A percentile compares a stretch with the other conserved stretches of the same genome.
phyloP scores from a whole-genome alignment of 2,113 vertebrate genomes.

The Apteryx owenii region DNA sequence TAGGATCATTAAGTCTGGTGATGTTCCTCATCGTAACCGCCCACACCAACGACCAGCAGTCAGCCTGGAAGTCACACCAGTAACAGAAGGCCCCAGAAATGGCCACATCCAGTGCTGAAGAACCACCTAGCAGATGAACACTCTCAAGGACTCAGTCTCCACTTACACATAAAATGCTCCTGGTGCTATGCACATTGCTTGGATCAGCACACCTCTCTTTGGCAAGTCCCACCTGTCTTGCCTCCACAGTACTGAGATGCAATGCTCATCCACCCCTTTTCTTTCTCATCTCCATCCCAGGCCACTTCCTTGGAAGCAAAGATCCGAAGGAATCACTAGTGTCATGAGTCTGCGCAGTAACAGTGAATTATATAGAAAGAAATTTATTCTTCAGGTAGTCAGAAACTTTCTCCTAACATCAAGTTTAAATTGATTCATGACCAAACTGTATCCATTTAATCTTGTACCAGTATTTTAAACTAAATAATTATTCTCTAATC shows the following conservation, averaged over 20 bases:
- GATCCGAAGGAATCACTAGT: background rate
- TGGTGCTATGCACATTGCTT: background rate
- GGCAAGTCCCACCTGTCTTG: background rate
- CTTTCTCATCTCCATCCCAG: background rate
- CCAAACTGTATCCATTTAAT: background rate
- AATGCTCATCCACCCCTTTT: background rate
- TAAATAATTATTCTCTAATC: background rate
- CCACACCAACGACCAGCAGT: background rate
- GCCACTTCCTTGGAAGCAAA: too few species aligned
- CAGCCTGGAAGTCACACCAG: background rate
- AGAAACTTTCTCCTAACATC: background rate
- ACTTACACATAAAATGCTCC: background rate
- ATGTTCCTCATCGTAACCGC: too few species aligned
- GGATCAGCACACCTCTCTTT: background rate
- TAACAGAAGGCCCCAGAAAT: background rate
- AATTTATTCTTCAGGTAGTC: background rate
- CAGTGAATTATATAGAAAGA: background rate
- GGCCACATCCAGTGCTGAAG: too few species aligned
- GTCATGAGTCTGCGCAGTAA: background rate
- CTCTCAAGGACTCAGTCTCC: background rate
- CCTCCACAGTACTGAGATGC: background rate
- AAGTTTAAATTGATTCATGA: background rate
- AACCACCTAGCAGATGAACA: background rate
- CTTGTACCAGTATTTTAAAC: background rate
- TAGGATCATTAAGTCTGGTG: background rate